A percentile compares a stretch with the other conserved stretches of the same genome.
Conservation (phyloP, 2,888 invertebrate genomes). For the Chorisops tibialis region DNA sequence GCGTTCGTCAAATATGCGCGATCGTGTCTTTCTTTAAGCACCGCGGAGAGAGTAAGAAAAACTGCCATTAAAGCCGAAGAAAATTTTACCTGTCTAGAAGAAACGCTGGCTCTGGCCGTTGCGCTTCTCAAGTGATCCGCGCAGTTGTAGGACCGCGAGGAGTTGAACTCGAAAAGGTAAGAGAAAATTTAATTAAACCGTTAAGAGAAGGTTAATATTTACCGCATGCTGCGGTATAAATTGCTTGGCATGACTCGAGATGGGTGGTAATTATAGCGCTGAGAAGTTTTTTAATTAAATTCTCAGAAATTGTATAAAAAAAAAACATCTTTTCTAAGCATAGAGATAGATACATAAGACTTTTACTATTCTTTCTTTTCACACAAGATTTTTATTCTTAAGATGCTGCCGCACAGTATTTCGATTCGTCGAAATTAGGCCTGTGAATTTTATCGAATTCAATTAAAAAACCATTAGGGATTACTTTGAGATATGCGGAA, state of each 20-base stretch:
- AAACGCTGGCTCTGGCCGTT: no score
- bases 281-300: constrained; percentile 24
- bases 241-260: constrained; percentile 15
- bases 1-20: no score
- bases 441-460: constrained; percentile 13
- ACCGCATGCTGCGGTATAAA: constrained; percentile 25
- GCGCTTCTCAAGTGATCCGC: no score
- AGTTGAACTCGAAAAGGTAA: background rate
- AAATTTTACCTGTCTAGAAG: no score
- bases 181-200: constrained; percentile 16
- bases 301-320: constrained; percentile 6
- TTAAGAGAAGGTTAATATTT: constrained; percentile 9
- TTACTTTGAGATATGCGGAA: no score
- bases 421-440: background rate
- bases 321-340: background rate
- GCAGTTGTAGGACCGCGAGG: background rate
- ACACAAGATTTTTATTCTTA: background rate
- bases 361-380: background rate
- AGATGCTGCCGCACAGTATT: background rate
- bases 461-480: constrained; percentile 23
- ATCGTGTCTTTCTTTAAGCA: no score
- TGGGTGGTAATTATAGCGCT: constrained; percentile 22
- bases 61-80: no score
- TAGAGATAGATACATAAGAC: background rate
- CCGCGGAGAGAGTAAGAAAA: no score